Base-by-base conservation (phyloP, 1,140 invertebrate genomes). In the Drosophila bipectinata region DNA sequence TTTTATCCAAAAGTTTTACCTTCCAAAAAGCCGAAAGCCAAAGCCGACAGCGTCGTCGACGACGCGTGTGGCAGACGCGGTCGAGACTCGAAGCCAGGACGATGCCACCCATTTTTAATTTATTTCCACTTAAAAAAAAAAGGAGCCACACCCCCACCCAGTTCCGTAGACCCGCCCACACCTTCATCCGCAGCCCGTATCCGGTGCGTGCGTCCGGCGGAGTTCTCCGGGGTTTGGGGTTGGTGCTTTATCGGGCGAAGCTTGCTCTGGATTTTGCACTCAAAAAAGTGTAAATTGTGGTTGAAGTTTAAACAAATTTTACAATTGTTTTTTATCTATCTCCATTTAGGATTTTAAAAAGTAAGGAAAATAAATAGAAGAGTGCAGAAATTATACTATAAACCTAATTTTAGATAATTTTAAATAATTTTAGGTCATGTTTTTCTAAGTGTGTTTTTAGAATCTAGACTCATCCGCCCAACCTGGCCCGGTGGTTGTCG, bases 1-100 rank as follows among this genome's bases (percentile, higher is more conserved):
- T 90, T 91, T 90, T 89, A 88, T 91, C 84, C 89, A 77, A 88
- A 88, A 90, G 67, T 84, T 89, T 80, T 84, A 85, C 81, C 77
- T 85, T 54, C 63, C 41, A 51, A 52, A 76, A 30, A 57, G 41
- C 51, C 32, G 66, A 57, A 44, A 48, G 51, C 32, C 45, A 68
- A 63, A 74, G 66, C 62, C 51, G 62, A 49, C 63, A 69, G 64
- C 67, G 64, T 32, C 63, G 67, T 56, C 66, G 63, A 41, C 62
- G 57, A 77, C 73, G 82, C 81, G 82, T 85, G 84, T 80, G 62
- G 54, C 54, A 78, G 77, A 85, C 77, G 77, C 74, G 51, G 44
- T 41, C 56, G 77, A 73, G 75, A 69, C 67, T 48, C 66, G 51
- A 4, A 39, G 62, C 51, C 49, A 41, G 51, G 32, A 69, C 49